Evolutionary conservation across 2,113 vertebrate genomes (phyloP), one percentile per base, ranked within the genome.

Genomic region (Hippocampus barbouri): DNA sequence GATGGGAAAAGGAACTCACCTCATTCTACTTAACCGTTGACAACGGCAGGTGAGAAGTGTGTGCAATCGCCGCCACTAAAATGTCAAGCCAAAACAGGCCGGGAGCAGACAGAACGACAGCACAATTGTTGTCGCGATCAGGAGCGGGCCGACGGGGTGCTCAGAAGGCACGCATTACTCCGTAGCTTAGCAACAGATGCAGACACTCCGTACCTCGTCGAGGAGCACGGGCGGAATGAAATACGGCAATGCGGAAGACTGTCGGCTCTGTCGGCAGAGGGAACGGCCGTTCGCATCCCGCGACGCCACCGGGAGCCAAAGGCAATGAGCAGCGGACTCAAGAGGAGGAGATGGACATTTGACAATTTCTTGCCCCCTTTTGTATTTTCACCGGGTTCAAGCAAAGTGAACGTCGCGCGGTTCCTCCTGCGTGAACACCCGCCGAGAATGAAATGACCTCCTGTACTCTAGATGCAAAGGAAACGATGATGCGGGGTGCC

Each of bases 111-210:
- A 25, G 59, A 61, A 16, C 3, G 27, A 64, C 38, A 66, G 63
- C 41, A 27, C 49, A 45, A 66, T 40, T 40, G 40, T 47, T 47
- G 64, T 47, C 14, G 20, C 45, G 14, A 41, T 65, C 68, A 69
- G 30, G 41, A 71, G 60, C 73, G 61, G 74, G 20, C 21, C 60
- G 80, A 86, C 75, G 78, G 76, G 2, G 40, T 23, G 63, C 25
- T 7, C 69, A 79, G 62, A 70, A 81, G 16, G 72, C 73, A 66
- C 73, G 76, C 76, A 81, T 81, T 60, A 20, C 78, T 72, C 54
- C 74, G 88, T 90, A 79, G 83, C 89, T 89, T 89, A 89, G 89
- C 88, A 89, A 90, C 88, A 76, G 84, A 81, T 88, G 78, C 76
- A 5, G 30, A 34, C 72, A 79, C 60, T 70, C 41, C 66, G 1